Percentiles rank a stretch among this genome's conserved stretches.
phyloP scores from a whole-genome alignment of 1,140 invertebrate species.

The Trissolcus basalis region DNA sequence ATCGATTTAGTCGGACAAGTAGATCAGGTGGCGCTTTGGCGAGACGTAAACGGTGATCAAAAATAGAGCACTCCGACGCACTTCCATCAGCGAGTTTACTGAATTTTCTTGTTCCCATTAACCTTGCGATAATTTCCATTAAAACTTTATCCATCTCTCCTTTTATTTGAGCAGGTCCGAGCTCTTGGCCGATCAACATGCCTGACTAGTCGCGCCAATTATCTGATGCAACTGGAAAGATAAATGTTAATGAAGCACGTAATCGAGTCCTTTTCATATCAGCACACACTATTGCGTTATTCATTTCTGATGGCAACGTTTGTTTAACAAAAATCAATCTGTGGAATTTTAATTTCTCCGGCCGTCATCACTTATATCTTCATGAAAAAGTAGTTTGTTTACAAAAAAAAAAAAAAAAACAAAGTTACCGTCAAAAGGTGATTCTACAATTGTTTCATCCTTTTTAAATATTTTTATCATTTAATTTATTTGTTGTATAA shows the following conservation, averaged over 20 bases:
- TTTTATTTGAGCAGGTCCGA: conserved; percentile 18
- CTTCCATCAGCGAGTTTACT: conserved; percentile 37
- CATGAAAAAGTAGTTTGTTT: too few relatives aligned
- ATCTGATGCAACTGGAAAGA: conserved; percentile 31
- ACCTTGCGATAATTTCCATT: conserved; percentile 45
- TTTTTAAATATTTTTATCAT: too few relatives aligned
- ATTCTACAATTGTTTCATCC: too few relatives aligned
- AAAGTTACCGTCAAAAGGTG: too few relatives aligned
- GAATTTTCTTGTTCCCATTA: conserved; percentile 45
- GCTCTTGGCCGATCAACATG: conserved; percentile 27
- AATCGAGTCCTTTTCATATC: conserved; percentile 38
- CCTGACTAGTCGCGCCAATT: conserved; percentile 27
- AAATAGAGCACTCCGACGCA: conserved; percentile 11
- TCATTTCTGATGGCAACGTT: not conserved
- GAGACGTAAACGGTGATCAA: not conserved
- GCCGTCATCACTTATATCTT: too few relatives aligned
- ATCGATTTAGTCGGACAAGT: conserved; percentile 41
- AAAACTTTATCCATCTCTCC: conserved; percentile 54
- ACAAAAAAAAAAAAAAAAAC: too few relatives aligned
- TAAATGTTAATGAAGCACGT: conserved; percentile 43
- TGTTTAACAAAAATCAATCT: too few relatives aligned
- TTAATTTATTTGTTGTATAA: too few relatives aligned
- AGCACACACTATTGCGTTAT: too few relatives aligned
- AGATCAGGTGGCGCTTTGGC: conserved; percentile 26
- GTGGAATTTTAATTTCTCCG: too few relatives aligned